Percentiles rank a stretch among this genome's conserved stretches.
These are phyloP conservation scores for Petrocephalus schoutedeni DNA, from an alignment of 2,797 vertebrate species.

Conservation along the genomic window DNA sequence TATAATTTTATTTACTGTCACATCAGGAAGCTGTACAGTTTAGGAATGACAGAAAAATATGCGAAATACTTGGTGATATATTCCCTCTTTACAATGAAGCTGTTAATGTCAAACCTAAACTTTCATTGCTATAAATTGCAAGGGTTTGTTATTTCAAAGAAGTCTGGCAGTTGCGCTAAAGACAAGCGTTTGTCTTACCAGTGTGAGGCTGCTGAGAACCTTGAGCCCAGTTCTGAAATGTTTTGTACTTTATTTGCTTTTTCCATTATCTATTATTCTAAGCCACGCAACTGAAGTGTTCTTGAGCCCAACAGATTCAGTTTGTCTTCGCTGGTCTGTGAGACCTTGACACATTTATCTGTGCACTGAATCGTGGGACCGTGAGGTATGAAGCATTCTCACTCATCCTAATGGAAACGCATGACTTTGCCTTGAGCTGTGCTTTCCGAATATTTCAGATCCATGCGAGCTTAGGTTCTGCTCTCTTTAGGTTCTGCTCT, in stretches of 20 bases:
- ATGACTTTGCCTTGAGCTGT: slow-evolving; percentile 37
- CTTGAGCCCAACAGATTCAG: slow-evolving; percentile 20
- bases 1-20: neutral
- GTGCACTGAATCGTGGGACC: slow-evolving; percentile 56
- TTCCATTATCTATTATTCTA: neutral
- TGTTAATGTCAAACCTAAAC: neutral
- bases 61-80: neutral
- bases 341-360: slow-evolving; percentile 57
- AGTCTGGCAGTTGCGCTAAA: neutral
- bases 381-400: slow-evolving; percentile 44
- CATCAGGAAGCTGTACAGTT: neutral
- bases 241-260: slow-evolving; percentile 4
- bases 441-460: neutral
- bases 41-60: neutral
- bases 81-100: neutral
- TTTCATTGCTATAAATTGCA: neutral
- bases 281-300: neutral
- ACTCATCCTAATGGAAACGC: slow-evolving; percentile 45
- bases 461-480: neutral
- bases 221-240: neutral
- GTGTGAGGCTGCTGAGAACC: neutral
- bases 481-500: neutral
- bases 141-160: neutral
- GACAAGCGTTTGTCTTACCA: neutral
- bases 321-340: slow-evolving; percentile 41